Percentiles rank a stretch among this genome's conserved stretches.
Evolutionary conservation across 2,113 vertebrate species (phyloP).

Genomic region (Vimba vimba): DNA sequence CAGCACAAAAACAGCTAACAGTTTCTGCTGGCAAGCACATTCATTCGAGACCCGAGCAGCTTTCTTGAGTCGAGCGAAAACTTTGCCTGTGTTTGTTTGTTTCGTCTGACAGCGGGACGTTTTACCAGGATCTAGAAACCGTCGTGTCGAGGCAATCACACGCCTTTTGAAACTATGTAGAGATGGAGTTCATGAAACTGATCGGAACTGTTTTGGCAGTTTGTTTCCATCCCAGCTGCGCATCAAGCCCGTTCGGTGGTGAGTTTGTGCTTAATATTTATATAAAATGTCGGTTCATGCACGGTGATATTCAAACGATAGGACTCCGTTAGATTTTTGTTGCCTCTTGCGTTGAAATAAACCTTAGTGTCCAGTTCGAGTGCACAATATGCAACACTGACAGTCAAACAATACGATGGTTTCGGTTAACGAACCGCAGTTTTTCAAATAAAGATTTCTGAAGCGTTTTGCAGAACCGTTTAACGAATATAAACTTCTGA

Average conservation of each 20-base stretch:
- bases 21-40: neutral
- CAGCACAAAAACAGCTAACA: neutral
- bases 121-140: neutral
- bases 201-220: conserved; percentile 74
- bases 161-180: conserved; percentile 65
- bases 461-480: neutral
- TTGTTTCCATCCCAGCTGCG: conserved; percentile 68
- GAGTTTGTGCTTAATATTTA: conserved; percentile 54
- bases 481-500: neutral
- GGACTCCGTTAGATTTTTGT: neutral
- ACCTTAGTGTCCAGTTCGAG: neutral
- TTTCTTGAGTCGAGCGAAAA: conserved; percentile 10
- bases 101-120: conserved; percentile 15
- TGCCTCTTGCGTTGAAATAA: neutral
- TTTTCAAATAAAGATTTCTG: neutral
- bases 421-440: neutral
- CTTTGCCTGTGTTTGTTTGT: neutral
- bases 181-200: conserved; percentile 78
- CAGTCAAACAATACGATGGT: neutral
- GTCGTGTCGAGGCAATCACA: neutral
- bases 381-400: neutral
- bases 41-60: neutral
- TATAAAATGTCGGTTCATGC: neutral
- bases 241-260: conserved; percentile 71
- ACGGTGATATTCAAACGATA: neutral